A percentile compares a stretch with the other conserved stretches of the same genome.
phyloP scores from a whole-genome alignment of 53 echinoderm and acorn worm genomes.

The Actinopyga echinites region DNA sequence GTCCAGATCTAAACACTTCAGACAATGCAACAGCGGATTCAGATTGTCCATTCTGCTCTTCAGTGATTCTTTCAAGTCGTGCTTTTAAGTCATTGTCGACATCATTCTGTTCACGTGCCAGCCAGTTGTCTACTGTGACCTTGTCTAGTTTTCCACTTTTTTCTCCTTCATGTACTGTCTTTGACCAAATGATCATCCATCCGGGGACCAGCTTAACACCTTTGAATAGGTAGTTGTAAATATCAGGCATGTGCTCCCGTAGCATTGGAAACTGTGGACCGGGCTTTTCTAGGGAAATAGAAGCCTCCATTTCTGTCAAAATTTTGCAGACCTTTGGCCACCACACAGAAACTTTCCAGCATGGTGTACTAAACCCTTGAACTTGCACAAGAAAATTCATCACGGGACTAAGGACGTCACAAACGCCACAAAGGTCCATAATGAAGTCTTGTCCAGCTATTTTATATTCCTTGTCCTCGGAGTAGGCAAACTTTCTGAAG shows the following conservation, averaged over 20 bases:
- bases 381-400: not conserved
- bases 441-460: not conserved
- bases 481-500: not conserved
- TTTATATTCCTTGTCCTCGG: not conserved
- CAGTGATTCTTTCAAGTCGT: not conserved
- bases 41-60: not conserved
- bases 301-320: not conserved
- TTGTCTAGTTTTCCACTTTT: not conserved
- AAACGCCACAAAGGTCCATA: not conserved
- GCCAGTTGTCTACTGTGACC: not conserved
- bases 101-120: not conserved
- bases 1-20: not conserved
- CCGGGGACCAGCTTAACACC: not conserved
- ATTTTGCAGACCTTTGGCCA: not conserved
- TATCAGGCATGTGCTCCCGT: not conserved
- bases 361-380: not conserved
- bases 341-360: conserved; percentile 8
- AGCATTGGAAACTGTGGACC: not conserved
- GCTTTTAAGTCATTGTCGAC: not conserved
- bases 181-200: not conserved
- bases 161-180: not conserved
- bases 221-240: not conserved
- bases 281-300: not conserved
- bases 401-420: not conserved
- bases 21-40: not conserved